These are phyloP conservation scores for Polypedilum pembai DNA, from an alignment of 1,140 invertebrate genomes.

Conservation along the genomic window DNA sequence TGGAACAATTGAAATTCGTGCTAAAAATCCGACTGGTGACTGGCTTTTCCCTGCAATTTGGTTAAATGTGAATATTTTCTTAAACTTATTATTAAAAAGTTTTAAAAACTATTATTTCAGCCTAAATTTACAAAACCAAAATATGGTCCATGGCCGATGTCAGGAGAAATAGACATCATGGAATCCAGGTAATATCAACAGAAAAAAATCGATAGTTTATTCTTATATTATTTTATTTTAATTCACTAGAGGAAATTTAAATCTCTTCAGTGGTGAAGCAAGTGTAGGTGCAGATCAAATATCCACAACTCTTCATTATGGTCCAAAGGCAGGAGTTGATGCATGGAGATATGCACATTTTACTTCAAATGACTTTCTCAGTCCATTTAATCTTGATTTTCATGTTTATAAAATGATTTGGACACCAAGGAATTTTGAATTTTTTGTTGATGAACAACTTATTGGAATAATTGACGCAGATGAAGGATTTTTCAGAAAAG, in stretches of 20 bases:
- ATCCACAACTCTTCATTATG: constrained; percentile 55
- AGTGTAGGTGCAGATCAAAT: constrained; percentile 53
- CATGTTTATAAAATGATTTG: neutral
- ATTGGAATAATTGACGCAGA: constrained; percentile 40
- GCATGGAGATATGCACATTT: constrained; percentile 47
- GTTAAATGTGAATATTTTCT: neutral
- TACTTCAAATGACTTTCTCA: constrained; percentile 36
- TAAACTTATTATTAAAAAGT: too few species aligned
- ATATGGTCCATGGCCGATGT: constrained; percentile 51
- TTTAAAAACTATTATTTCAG: constrained; percentile 34
- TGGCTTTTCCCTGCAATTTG: constrained; percentile 60
- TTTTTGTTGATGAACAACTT: constrained; percentile 41
- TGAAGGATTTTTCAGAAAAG: constrained; percentile 40
- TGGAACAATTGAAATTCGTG: constrained; percentile 59
- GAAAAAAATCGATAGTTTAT: too few species aligned
- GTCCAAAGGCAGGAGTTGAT: constrained; percentile 50
- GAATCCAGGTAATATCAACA: too few species aligned
- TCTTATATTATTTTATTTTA: too few species aligned
- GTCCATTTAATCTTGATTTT: neutral
- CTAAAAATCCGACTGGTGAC: constrained; percentile 61
- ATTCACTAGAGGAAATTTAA: constrained; percentile 51
- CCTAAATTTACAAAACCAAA: constrained; percentile 48
- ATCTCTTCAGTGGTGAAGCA: constrained; percentile 41
- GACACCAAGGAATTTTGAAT: constrained; percentile 39
- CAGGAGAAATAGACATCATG: constrained; percentile 50